Conservation (phyloP, 2,797 vertebrate genomes). For the Melanotaenia maccullochi region DNA sequence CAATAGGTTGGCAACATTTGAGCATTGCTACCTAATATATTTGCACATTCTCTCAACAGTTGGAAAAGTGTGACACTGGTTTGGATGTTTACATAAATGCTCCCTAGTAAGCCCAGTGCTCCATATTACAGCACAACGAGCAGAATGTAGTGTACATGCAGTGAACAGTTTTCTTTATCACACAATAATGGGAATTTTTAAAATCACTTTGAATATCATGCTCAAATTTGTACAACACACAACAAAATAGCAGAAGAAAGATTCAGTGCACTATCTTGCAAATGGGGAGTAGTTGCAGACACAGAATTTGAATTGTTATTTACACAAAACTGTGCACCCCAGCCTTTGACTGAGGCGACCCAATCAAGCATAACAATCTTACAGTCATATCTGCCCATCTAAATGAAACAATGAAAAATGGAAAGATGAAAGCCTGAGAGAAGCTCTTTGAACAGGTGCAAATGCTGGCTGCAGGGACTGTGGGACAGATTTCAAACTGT, state of each 20-base stretch:
- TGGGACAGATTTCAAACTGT: constrained; percentile 59
- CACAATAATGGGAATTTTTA: neutral
- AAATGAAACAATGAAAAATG: constrained; percentile 33
- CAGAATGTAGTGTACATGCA: neutral
- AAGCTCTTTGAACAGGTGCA: constrained; percentile 62
- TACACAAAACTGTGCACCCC: constrained; percentile 17
- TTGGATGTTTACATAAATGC: neutral
- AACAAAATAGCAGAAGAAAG: constrained; percentile 4
- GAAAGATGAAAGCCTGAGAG: constrained; percentile 38
- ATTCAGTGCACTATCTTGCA: constrained; percentile 4
- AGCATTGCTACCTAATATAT: neutral
- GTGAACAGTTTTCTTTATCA: neutral
- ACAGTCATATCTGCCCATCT: constrained; percentile 28
- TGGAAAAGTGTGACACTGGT: constrained; percentile 1
- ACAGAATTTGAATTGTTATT: constrained; percentile 19
- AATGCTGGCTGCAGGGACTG: constrained; percentile 40
- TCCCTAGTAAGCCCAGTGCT: neutral
- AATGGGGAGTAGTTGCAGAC: neutral
- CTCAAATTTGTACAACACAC: neutral
- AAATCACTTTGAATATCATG: neutral
- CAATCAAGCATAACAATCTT: constrained; percentile 12
- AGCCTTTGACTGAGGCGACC: constrained; percentile 21
- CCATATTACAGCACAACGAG: neutral
- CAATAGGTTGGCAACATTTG: neutral
- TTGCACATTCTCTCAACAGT: constrained; percentile 2